These are phyloP conservation scores for Luperina nickerlii DNA, from an alignment of 2,888 invertebrate species.

Conservation along the genomic window DNA sequence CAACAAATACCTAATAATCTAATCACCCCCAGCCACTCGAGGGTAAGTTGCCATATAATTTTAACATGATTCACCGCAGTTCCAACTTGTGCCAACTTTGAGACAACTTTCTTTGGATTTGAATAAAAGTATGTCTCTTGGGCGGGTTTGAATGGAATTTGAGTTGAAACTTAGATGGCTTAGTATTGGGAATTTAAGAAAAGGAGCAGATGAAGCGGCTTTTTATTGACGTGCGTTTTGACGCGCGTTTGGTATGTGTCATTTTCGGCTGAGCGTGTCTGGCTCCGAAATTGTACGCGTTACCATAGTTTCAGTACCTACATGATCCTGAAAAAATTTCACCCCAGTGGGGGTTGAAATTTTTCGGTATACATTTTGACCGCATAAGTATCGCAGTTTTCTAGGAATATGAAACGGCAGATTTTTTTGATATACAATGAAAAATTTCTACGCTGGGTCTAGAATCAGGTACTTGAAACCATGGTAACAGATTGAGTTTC, in stretches of 20 bases:
- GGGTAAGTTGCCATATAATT: slow-evolving; percentile 37
- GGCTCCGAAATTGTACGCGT: background rate
- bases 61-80: slow-evolving; percentile 47
- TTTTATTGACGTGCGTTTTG: slow-evolving; percentile 10
- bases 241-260: background rate
- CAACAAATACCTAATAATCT: slow-evolving; percentile 15
- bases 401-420: too few species aligned
- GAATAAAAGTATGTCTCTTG: slow-evolving; percentile 51
- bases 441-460: too few species aligned
- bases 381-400: too few species aligned
- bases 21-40: slow-evolving; percentile 37
- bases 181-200: slow-evolving; percentile 3
- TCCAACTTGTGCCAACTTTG: slow-evolving; percentile 41
- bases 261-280: background rate
- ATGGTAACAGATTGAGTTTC: too few species aligned
- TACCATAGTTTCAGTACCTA: too few species aligned
- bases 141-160: slow-evolving; percentile 36
- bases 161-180: slow-evolving; percentile 21
- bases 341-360: too few species aligned
- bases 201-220: background rate
- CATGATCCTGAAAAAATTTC: too few species aligned
- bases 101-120: slow-evolving; percentile 43
- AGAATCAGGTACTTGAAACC: too few species aligned
- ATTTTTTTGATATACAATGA: too few species aligned
- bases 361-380: too few species aligned